Conservation (phyloP, 1,140 invertebrate genomes). For the Caerostris extrusa region DNA sequence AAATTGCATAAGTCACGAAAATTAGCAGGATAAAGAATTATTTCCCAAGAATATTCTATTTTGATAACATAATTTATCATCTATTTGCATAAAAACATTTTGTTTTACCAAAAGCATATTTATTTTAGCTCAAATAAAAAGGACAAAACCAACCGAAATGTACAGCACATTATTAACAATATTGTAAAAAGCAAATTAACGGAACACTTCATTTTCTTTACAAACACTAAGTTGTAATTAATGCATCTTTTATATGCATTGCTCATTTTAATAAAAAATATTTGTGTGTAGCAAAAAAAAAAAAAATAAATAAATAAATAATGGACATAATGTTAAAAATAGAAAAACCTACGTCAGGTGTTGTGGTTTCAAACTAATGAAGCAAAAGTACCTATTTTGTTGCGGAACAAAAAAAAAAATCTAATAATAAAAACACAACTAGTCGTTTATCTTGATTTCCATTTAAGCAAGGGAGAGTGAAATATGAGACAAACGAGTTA, state of each 20-base stretch:
- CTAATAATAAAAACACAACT: neutral
- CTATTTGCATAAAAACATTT: neutral
- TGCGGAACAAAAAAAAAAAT: slow-evolving; percentile 13
- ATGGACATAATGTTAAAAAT: neutral
- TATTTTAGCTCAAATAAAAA: neutral
- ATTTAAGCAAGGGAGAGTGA: slow-evolving; percentile 41
- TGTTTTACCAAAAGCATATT: slow-evolving; percentile 2
- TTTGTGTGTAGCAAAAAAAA: neutral
- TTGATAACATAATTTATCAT: neutral
- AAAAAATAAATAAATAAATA: too few species aligned
- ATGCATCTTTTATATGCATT: slow-evolving; percentile 19
- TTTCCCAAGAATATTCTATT: neutral
- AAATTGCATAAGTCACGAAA: neutral
- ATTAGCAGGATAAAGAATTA: neutral
- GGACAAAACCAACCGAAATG: neutral
- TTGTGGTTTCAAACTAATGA: slow-evolving; percentile 60
- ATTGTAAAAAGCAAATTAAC: slow-evolving; percentile 9
- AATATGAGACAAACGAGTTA: slow-evolving; percentile 52
- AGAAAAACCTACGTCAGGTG: slow-evolving; percentile 53
- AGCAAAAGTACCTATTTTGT: slow-evolving; percentile 32
- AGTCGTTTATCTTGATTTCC: slow-evolving; percentile 71
- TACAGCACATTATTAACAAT: neutral
- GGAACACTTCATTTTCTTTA: slow-evolving; percentile 19
- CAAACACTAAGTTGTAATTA: slow-evolving; percentile 20
- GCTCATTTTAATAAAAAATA: too few species aligned